Percentiles rank a stretch among this genome's conserved stretches.
phyloP scores from a whole-genome alignment of 2,888 invertebrate genomes.

The Hololepta plana region DNA sequence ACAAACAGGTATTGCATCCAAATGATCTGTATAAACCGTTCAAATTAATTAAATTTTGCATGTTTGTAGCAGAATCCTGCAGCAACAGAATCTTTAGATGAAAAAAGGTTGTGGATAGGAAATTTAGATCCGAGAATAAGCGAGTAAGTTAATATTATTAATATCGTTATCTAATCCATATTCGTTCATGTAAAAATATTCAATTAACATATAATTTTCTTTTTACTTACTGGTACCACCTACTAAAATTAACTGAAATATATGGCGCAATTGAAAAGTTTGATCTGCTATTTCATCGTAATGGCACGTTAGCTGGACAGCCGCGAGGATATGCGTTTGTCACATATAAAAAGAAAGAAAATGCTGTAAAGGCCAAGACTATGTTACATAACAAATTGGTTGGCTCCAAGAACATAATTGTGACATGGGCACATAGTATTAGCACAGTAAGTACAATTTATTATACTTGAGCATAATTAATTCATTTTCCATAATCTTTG shows the following conservation, averaged over 20 bases:
- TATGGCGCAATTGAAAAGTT: constrained; percentile 89
- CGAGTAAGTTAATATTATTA: constrained; percentile 56
- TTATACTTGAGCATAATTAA: too few relatives aligned
- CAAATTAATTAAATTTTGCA: too few relatives aligned
- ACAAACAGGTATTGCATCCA: too few relatives aligned
- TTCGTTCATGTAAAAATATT: background rate
- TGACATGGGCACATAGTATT: constrained; percentile 65
- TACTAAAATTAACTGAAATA: constrained; percentile 90
- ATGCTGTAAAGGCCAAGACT: constrained; percentile 54
- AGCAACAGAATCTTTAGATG: constrained; percentile 30
- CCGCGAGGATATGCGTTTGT: constrained; percentile 90
- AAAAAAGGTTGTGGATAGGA: constrained; percentile 77
- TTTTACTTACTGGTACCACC: constrained; percentile 66
- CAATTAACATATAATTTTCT: constrained; percentile 8
- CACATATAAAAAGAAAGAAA: constrained; percentile 47
- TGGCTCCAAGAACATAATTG: constrained; percentile 56
- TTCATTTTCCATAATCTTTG: constrained; percentile 5
- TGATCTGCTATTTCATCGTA: constrained; percentile 86
- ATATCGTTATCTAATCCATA: background rate
- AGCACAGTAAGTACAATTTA: constrained; percentile 32
- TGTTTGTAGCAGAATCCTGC: too few relatives aligned
- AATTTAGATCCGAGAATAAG: constrained; percentile 78
- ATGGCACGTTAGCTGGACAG: constrained; percentile 73
- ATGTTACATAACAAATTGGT: constrained; percentile 56
- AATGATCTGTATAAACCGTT: too few relatives aligned